Base-by-base conservation (phyloP, 2,888 invertebrate species). In the Trachelus tabidus region DNA sequence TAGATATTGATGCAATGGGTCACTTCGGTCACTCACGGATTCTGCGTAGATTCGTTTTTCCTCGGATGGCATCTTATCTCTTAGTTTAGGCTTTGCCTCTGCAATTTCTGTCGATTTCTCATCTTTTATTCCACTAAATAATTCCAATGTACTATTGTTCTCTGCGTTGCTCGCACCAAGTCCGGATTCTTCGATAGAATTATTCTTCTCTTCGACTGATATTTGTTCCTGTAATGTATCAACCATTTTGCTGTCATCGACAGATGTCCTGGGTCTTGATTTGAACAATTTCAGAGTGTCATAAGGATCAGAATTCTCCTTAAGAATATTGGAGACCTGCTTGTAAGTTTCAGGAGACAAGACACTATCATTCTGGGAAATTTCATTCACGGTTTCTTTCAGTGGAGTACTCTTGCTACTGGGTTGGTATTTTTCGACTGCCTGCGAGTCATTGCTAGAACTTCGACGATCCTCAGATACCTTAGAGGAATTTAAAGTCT, bases 1-100 rank as follows among this genome's bases (percentile, higher is more conserved):
- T 84, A 92, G 91, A 89, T 93, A 94, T 79, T 90, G 92, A 79
- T 91, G 95, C 74, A 98, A 92, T 0, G 98, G 98, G 92, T 98
- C 98, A 80, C 96, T 96, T 83, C 95, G 95, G 90, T 97, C 97
- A 75, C 95, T 93, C 4, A 96, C 94, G 0, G 95, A 92, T 90
- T 94, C 94, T 4, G 91, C 90, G 68, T 91, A 87, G 73, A 91
- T 90, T 76, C 91, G 92, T 83, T 91, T 92, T 40, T 92, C 91
- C 68, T 91, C 92, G 3, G 84, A 85, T 0, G 81, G 69, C 31
- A 84, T 73, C 82, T 85, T 85, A 1, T 89, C 89, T 56, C 78
- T 83, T 35, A 78, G 34, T 40, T 73, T 81, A 11, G 68, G 33
- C 34, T 73, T 79, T n/a, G 33, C 34, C 69, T 76, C 56, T 15